Base-by-base conservation (phyloP, 2,888 invertebrate species). In the Cerastis rubricosa region DNA sequence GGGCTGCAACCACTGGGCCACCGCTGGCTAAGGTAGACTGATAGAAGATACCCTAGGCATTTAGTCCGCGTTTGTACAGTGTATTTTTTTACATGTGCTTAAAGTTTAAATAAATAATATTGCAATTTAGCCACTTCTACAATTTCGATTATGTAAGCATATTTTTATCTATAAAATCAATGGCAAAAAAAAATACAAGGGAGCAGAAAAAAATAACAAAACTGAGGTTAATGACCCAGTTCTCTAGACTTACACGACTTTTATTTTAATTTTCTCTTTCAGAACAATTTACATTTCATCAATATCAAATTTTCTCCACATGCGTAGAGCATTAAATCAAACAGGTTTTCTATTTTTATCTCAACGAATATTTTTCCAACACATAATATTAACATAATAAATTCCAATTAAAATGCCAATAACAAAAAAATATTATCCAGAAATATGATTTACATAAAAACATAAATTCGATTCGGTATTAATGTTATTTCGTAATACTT, bases 401-500 rank as follows among this genome's bases (percentile, higher is more conserved):
- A 17, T 35, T 8, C 25, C 19, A 49, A 57, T 71, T 70, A 57
- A 57, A 77, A 70, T 66, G n/a, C 8, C 3, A 14, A 22, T 11
- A n/a, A 29, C 7, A 40, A 71, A 65, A 47, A 66, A 70, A 1
- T 51, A n/a, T 35, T 49, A 49, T 43, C 29, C 14, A 35, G 43
- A 83, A 35, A 51, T 54, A 43, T 45, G 3, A 14, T 40, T 17
- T n/a, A 40, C 9, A 43, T 35, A 35, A 35, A 25, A 66, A 29
- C 47, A 57, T 49, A 8, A 47, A 57, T 65, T 76, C n/a, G 17
- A 54, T 51, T 66, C 35, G 17, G 17, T 54, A 61, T 47, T 69
- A 47, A 54, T 29, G 9, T 61, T 61, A 43, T 59, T 70, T 51
- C 35, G 61, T 35, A 63, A n/a, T 43, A 64, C 8, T 29, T 64